phyloP scores from a whole-genome alignment of 2,113 vertebrate species.

The Orthochromis malagaraziensis region DNA sequence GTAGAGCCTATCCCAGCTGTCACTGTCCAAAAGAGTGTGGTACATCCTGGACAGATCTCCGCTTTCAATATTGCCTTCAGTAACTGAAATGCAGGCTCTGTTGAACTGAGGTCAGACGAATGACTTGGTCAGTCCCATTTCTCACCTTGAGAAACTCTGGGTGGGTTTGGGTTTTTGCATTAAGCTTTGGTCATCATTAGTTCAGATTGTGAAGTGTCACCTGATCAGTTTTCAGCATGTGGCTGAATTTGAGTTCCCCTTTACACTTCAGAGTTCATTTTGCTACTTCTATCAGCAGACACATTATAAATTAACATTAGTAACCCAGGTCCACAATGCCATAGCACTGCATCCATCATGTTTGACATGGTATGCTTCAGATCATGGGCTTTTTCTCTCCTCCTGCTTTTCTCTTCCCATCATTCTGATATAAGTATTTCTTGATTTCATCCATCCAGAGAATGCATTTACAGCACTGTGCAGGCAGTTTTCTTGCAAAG shows the following conservation, averaged over 20 bases:
- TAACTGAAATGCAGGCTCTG: not conserved
- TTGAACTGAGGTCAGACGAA: not conserved
- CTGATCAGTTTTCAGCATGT: not conserved
- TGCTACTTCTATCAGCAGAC: not conserved
- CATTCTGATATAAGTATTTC: not conserved
- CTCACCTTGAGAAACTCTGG: not conserved
- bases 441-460: not conserved
- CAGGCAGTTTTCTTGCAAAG: not conserved
- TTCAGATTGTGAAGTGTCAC: not conserved
- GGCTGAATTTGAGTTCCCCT: not conserved
- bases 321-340: not conserved
- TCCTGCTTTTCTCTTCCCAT: not conserved
- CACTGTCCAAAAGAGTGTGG: not conserved
- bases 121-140: not conserved
- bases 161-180: not conserved
- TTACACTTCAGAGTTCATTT: not conserved
- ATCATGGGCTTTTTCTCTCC: not conserved
- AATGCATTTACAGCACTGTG: not conserved
- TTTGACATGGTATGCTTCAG: not conserved
- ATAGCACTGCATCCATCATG: not conserved
- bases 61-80: not conserved
- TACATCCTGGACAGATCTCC: not conserved
- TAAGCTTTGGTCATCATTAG: not conserved
- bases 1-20: not conserved
- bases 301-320: not conserved